Base-by-base conservation (phyloP, 2,113 vertebrate species). In the Macrotis lagotis region DNA sequence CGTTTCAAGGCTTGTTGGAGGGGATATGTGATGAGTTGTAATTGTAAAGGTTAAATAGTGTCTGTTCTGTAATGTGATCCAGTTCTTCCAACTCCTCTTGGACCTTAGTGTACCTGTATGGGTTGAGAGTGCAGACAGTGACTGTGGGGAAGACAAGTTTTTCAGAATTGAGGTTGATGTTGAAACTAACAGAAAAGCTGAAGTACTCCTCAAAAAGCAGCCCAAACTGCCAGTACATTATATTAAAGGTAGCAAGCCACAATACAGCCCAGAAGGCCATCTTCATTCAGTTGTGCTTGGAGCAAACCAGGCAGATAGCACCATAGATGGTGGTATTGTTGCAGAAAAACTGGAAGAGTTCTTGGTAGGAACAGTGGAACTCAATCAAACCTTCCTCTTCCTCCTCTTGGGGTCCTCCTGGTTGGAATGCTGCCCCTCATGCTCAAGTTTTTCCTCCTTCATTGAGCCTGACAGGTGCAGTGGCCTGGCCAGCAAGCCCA, bases 151-250 rank as follows among this genome's bases (percentile, higher is more conserved):
- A n/a, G 90, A 44, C 12, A 2, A 99, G 97, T 93, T 98, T 98
- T 95, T 99, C 98, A 0, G 98, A 99, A 95, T 98, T 98, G 10
- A 99, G 97, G 93, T 99, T 99, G 96, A 99, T 98, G 93, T 98
- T 98, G 91, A 99, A 98, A 94, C 97, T 99, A 92, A 99, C 98
- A 0, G 98, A 98, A 88, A 98, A 99, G 95, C 98, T 99, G 97
- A 99, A 98, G 93, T 99, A 99, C 14, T 99, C 98, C 49, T 97
- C 98, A 25, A 99, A 99, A 49, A 99, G 97, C 95, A 98, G 98
- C 50, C 97, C 99, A 37, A 99, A 99, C 96, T 99, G 98, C 98
- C 98, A 99, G 97, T 99, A 99, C 98, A 99, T 98, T 91, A 99
- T 97, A 55, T 98, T 96, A 0, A 99, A 98, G 94, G 98, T 97